Percentiles rank a stretch among this genome's conserved stretches.
Conservation (phyloP, 2,888 invertebrate genomes). For the Tupiocoris notatus region DNA sequence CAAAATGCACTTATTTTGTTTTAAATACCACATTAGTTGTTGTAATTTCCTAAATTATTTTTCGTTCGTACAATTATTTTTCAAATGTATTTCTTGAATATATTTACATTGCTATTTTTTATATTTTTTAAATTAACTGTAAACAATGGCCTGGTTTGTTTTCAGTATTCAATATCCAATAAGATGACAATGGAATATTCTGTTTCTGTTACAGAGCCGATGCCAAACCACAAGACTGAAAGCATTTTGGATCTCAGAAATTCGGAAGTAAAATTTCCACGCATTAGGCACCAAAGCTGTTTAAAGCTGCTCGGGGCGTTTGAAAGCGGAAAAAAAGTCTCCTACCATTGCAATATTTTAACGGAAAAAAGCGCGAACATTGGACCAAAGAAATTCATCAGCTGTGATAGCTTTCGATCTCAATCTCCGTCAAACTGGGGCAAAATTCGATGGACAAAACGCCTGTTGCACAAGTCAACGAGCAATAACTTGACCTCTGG, state of each 20-base stretch:
- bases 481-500: neutral
- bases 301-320: neutral
- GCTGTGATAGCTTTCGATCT: neutral
- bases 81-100: no score
- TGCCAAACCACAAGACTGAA: neutral
- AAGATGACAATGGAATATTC: no score
- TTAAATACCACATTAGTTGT: no score
- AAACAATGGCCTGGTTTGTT: no score
- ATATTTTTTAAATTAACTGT: no score
- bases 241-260: neutral
- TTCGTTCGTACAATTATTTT: no score
- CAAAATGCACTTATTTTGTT: no score
- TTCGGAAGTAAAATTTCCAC: no score
- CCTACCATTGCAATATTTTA: no score
- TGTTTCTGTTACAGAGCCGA: neutral
- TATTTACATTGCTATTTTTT: no score
- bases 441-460: neutral
- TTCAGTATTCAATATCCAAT: no score
- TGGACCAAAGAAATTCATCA: neutral
- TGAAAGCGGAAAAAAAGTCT: neutral
- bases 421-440: neutral
- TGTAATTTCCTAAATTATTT: no score
- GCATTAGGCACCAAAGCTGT: neutral
- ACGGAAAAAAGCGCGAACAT: neutral
- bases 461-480: neutral